These are phyloP conservation scores for Trilocha varians DNA, from an alignment of 2,888 invertebrate genomes.

Conservation along the genomic window DNA sequence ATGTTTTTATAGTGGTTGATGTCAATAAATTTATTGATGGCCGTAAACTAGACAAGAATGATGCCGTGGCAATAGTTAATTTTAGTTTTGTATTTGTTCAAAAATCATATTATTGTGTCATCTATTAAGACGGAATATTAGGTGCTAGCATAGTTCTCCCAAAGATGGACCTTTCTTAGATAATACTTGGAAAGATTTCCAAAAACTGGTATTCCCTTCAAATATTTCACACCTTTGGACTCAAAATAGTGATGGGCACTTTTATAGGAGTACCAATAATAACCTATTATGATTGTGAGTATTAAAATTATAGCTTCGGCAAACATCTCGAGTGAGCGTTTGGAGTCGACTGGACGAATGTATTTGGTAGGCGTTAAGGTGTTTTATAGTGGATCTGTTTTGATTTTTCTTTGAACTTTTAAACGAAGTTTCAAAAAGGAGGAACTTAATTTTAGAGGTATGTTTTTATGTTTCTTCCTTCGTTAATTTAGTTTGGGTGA, in stretches of 20 bases:
- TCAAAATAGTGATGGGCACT: slow-evolving; percentile 31
- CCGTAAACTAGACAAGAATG: no score
- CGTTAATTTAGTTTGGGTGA: no score
- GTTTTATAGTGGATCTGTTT: no score
- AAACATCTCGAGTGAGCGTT: slow-evolving; percentile 48
- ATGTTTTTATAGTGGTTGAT: no score
- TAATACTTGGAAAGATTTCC: slow-evolving; percentile 36
- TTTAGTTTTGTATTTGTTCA: background rate
- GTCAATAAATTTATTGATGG: no score
- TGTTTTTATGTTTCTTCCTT: no score
- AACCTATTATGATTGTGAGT: slow-evolving; percentile 27
- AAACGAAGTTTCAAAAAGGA: no score
- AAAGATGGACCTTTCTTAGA: slow-evolving; percentile 28
- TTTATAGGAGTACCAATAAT: slow-evolving; percentile 31
- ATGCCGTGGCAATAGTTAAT: no score
- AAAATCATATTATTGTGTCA: background rate
- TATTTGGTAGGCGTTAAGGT: no score
- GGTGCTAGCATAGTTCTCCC: slow-evolving; percentile 31
- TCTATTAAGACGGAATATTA: background rate
- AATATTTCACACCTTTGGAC: slow-evolving; percentile 33
- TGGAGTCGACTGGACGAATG: no score
- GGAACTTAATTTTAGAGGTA: no score
- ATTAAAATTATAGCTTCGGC: slow-evolving; percentile 40
- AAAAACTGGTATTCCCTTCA: slow-evolving; percentile 43
- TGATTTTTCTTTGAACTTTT: no score